Evolutionary conservation across 1,140 invertebrate genomes (phyloP), one percentile per base, ranked within the genome.

Genomic region (Zaprionus ghesquierei): DNA sequence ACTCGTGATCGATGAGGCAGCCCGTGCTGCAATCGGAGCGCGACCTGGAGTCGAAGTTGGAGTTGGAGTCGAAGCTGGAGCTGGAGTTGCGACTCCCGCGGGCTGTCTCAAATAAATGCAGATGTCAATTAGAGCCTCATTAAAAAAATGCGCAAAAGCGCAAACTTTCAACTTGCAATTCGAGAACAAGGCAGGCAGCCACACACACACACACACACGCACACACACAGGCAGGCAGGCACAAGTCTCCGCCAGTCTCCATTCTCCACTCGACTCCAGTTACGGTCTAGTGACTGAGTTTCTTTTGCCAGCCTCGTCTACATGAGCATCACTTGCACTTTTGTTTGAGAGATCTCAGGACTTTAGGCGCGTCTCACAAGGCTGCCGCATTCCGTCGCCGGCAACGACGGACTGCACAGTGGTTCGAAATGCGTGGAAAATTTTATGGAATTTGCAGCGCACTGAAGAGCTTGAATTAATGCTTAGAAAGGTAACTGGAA

Each of bases 51-150:
- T n/a, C 13, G 15, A 1, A 20, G 6, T 9, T 6, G 15, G 15
- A 5, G 13, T 5, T 4, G 33, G 1, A 13, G 46, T 10, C 22
- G 18, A 38, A 5, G 3, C 44, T 8, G 15, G 18, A 20, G 41
- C 9, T 18, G 18, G 41, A 46, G 41, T 12, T 20, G 46, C 58
- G 35, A 22, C 38, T 22, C 51, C 4, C 38, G 27, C n/a, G 29
- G 33, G 70, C 64, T 50, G 56, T 73, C 75, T 71, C 72, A 87
- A 89, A 91, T 90, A 91, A 91, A 91, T 91, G 90, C 90, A 91
- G 90, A 91, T 91, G 90, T 91, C 90, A 91, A 91, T 91, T 91
- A 91, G 90, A 91, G 90, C 74, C 90, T 91, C 90, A 91, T 91
- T 91, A 91, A 91, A 91, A 84, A 81, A 77, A 91, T 75, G 59